Percentiles rank a stretch among this genome's conserved stretches.
Conservation (phyloP, 2,888 invertebrate species). For the Incurvaria masculella region DNA sequence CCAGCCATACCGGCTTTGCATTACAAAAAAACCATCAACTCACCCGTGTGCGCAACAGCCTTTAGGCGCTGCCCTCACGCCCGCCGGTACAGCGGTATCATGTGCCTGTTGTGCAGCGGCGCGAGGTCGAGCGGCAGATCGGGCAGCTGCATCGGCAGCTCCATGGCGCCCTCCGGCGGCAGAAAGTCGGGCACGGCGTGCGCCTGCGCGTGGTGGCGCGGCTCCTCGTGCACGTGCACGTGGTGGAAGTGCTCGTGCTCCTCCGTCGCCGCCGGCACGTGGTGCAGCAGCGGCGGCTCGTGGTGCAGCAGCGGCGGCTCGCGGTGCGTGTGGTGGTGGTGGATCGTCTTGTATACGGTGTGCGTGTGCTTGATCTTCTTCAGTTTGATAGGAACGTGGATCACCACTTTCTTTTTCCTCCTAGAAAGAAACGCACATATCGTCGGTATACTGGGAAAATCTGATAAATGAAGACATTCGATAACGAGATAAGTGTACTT, state of each 20-base stretch:
- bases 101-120: conserved; percentile 24
- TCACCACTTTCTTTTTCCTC: conserved; percentile 63
- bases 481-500: too few relatives aligned
- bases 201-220: conserved; percentile 30
- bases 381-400: conserved; percentile 64
- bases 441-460: too few relatives aligned
- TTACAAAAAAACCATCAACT: background rate
- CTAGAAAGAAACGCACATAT: conserved; percentile 29
- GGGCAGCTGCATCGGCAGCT: conserved; percentile 20
- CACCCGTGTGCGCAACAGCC: conserved; percentile 7
- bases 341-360: conserved; percentile 67
- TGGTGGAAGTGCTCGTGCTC: conserved; percentile 53
- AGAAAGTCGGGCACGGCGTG: conserved; percentile 41
- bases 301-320: conserved; percentile 21
- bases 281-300: conserved; percentile 27
- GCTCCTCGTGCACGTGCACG: conserved; percentile 38
- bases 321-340: conserved; percentile 46
- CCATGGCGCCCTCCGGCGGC: conserved; percentile 31
- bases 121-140: conserved; percentile 22
- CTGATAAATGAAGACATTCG: too few relatives aligned
- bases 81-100: conserved; percentile 32
- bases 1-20: too few relatives aligned
- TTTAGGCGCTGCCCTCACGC: too few relatives aligned
- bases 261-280: conserved; percentile 28
- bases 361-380: conserved; percentile 70